These are phyloP conservation scores for Aeoliscus strigatus DNA, from an alignment of 2,797 vertebrate species.

Conservation along the genomic window DNA sequence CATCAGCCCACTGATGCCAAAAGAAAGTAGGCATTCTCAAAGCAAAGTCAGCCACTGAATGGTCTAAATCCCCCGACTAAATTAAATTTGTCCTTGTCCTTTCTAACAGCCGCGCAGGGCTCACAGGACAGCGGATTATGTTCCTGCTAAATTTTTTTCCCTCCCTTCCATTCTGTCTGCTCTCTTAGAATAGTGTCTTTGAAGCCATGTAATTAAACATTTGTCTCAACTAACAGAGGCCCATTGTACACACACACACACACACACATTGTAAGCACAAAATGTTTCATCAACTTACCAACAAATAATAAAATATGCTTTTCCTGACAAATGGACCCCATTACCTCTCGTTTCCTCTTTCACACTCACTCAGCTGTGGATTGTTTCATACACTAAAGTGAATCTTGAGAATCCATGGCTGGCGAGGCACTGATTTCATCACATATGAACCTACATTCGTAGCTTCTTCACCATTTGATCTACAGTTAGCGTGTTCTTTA, in stretches of 20 bases:
- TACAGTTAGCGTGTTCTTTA: too few relatives aligned
- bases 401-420: too few relatives aligned
- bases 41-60: slow-evolving; percentile 53
- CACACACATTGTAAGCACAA: not conserved
- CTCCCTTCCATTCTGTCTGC: slow-evolving; percentile 26
- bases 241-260: not conserved
- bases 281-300: not conserved
- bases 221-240: slow-evolving; percentile 23
- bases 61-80: slow-evolving; percentile 58
- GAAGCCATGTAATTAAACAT: slow-evolving; percentile 51
- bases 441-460: too few relatives aligned
- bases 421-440: too few relatives aligned
- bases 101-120: slow-evolving; percentile 49
- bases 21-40: slow-evolving; percentile 43
- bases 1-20: slow-evolving; percentile 25
- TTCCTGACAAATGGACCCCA: too few relatives aligned
- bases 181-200: slow-evolving; percentile 42
- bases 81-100: slow-evolving; percentile 65
- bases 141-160: slow-evolving; percentile 28
- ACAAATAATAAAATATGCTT: too few relatives aligned
- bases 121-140: slow-evolving; percentile 56
- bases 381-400: too few relatives aligned
- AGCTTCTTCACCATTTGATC: too few relatives aligned
- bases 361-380: too few relatives aligned
- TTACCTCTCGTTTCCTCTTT: too few relatives aligned